phyloP scores from a whole-genome alignment of 2,888 invertebrate genomes.

The Stenoptilia bipunctidactyla region DNA sequence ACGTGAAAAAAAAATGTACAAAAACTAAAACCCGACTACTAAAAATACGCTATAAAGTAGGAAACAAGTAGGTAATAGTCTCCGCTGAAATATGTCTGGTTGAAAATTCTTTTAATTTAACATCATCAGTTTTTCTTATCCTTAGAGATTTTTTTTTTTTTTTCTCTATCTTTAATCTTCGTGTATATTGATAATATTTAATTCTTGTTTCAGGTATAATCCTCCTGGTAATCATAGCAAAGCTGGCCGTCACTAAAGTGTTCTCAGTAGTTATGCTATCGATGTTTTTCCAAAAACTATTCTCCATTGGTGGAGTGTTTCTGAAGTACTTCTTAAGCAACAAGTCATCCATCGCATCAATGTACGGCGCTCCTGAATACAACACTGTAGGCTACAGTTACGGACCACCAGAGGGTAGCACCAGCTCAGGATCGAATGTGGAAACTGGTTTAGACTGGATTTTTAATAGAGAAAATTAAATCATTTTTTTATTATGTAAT shows the following conservation, averaged over 20 bases:
- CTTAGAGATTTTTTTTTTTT: too few species aligned
- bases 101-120: too few species aligned
- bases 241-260: conserved; percentile 45
- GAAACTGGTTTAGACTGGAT: background rate
- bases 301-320: conserved; percentile 39
- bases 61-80: too few species aligned
- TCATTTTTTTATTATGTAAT: too few species aligned
- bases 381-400: background rate
- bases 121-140: too few species aligned
- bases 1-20: too few species aligned
- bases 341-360: background rate
- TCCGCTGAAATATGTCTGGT: too few species aligned
- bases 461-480: background rate
- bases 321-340: conserved; percentile 30
- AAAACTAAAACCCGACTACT: too few species aligned
- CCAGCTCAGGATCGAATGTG: background rate
- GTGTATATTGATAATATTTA: too few species aligned
- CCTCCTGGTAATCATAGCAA: conserved; percentile 39
- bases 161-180: too few species aligned
- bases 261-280: conserved; percentile 41
- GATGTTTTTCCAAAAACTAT: conserved; percentile 55
- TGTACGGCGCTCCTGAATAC: background rate
- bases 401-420: background rate
- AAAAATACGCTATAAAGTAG: too few species aligned
- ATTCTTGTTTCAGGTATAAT: conserved; percentile 43